A percentile compares a stretch with the other conserved stretches of the same genome.
Evolutionary conservation across 2,888 invertebrate species (phyloP).

Genomic region (Heliconius ismenius): DNA sequence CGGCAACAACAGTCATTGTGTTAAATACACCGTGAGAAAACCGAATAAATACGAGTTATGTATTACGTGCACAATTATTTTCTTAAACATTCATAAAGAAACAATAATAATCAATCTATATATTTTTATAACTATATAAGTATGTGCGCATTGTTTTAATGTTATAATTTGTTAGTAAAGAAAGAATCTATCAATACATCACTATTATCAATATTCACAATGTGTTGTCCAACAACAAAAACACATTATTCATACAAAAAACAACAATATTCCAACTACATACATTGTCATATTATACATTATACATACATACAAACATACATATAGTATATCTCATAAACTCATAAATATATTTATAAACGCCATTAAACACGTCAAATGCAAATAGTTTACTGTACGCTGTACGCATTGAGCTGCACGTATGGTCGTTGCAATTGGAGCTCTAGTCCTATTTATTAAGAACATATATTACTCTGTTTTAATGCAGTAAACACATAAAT

Average conservation of each 20-base stretch:
- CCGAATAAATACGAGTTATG: background rate
- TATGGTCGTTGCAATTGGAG: conserved; percentile 19
- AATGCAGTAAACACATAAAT: conserved; percentile 11
- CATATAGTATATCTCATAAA: conserved; percentile 2
- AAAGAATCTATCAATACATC: too few species aligned
- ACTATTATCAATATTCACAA: too few species aligned
- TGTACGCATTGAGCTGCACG: conserved; percentile 8
- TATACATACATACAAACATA: background rate
- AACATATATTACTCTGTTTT: conserved; percentile 9
- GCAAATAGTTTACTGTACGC: conserved; percentile 20
- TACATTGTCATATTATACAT: background rate
- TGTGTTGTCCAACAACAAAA: too few species aligned
- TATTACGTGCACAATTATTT: background rate
- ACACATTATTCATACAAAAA: background rate
- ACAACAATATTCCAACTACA: background rate
- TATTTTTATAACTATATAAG: too few species aligned
- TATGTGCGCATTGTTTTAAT: too few species aligned
- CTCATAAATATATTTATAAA: conserved; percentile 9
- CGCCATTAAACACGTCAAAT: conserved; percentile 17
- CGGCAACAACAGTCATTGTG: background rate
- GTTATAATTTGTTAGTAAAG: too few species aligned
- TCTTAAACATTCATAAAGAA: background rate
- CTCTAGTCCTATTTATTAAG: conserved; percentile 11
- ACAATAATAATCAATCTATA: background rate
- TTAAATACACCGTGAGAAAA: conserved; percentile 2